These are phyloP conservation scores for Oxyruncus cristatus DNA, from an alignment of 2,113 vertebrate species.

Conservation along the genomic window DNA sequence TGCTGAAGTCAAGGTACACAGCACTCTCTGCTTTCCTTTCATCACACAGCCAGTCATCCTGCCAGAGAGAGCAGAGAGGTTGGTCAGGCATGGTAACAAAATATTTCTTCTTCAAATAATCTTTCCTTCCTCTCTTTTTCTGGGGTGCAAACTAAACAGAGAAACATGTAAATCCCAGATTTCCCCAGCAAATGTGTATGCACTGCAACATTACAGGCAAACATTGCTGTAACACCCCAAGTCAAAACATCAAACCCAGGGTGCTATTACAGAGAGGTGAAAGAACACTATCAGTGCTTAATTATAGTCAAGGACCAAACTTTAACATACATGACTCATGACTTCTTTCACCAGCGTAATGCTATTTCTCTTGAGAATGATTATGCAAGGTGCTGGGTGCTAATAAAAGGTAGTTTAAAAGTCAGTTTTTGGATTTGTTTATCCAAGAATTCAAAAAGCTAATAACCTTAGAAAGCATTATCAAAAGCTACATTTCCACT, in stretches of 20 bases:
- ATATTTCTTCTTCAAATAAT: not conserved
- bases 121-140: not conserved
- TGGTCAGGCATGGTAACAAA: not conserved
- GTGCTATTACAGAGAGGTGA: not conserved
- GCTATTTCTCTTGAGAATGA: not conserved
- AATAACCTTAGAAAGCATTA: not conserved
- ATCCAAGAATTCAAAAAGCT: not conserved
- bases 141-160: not conserved
- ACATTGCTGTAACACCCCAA: not conserved
- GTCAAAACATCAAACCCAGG: not conserved
- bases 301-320: not conserved
- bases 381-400: not conserved
- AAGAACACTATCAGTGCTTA: not conserved
- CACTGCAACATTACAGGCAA: not conserved
- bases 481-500: not conserved
- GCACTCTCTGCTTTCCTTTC: not conserved
- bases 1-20: not conserved
- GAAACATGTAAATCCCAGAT: not conserved
- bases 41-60: not conserved
- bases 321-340: not conserved
- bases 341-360: not conserved
- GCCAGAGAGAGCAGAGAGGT: not conserved
- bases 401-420: not conserved
- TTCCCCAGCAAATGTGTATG: not conserved
- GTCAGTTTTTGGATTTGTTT: not conserved